A percentile compares a stretch with the other conserved stretches of the same genome.
Conservation (phyloP, 2,113 vertebrate genomes). For the Ictidomys tridecemlineatus region DNA sequence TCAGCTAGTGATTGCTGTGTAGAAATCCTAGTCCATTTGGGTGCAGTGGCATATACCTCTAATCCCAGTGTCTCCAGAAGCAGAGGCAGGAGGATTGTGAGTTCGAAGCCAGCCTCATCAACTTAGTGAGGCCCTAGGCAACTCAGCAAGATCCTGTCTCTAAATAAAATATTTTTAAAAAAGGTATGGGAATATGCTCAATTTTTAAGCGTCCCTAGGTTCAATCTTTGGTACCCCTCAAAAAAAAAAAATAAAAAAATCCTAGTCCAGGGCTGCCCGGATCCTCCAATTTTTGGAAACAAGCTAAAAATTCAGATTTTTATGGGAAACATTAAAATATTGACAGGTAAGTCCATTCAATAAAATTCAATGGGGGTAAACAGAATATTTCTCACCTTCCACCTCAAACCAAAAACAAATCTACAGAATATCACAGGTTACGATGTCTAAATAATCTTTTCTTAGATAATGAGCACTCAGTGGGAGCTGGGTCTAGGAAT, state of each 20-base stretch:
- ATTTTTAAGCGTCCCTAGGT: too few relatives aligned
- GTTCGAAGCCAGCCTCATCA: too few relatives aligned
- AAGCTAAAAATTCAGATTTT: conserved; percentile 15
- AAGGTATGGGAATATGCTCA: too few relatives aligned
- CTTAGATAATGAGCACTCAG: neutral
- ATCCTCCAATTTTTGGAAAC: neutral
- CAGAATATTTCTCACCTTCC: neutral
- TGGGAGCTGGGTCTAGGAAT: neutral
- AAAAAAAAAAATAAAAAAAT: neutral
- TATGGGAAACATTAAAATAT: neutral
- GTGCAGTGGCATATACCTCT: too few relatives aligned
- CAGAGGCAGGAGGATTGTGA: too few relatives aligned
- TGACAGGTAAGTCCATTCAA: neutral
- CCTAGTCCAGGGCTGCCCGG: neutral
- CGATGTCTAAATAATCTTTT: neutral
- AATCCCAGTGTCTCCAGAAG: too few relatives aligned
- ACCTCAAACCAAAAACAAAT: neutral
- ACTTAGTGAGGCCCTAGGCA: too few relatives aligned
- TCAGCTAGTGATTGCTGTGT: neutral
- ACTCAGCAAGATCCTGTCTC: too few relatives aligned
- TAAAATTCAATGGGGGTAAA: neutral
- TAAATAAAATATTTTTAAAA: too few relatives aligned
- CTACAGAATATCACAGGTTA: neutral
- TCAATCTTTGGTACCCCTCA: too few relatives aligned
- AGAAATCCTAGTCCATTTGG: neutral